A percentile compares a stretch with the other conserved stretches of the same genome.
phyloP scores from a whole-genome alignment of 1,140 invertebrate genomes.

The Halictus rubicundus region DNA sequence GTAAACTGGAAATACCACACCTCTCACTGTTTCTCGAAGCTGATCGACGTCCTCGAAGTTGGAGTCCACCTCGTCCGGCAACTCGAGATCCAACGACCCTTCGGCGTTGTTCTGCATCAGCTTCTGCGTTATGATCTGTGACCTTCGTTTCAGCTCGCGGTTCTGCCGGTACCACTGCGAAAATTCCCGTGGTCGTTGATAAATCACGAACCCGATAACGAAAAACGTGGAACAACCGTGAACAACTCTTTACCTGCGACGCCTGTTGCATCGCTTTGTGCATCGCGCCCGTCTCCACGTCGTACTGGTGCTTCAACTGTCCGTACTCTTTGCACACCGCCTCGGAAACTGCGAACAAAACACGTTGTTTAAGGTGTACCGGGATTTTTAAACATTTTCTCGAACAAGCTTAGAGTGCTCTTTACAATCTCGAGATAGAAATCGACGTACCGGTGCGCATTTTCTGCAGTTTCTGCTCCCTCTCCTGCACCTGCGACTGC shows the following conservation, averaged over 20 bases:
- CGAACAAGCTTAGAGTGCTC: no score
- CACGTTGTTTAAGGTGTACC: no score
- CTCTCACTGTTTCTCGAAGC: constrained; percentile 84
- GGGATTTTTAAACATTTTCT: no score
- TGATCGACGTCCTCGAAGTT: constrained; percentile 85
- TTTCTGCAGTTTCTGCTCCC: constrained; percentile 83
- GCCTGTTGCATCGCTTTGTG: constrained; percentile 82
- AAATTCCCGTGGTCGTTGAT: constrained; percentile 5
- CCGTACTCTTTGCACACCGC: constrained; percentile 87
- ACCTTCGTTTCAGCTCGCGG: constrained; percentile 84
- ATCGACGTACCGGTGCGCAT: constrained; percentile 78
- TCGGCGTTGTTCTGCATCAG: constrained; percentile 77
- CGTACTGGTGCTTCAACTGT: constrained; percentile 86
- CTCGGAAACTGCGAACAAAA: constrained; percentile 82
- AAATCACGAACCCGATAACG: neutral
- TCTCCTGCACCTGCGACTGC: constrained; percentile 82
- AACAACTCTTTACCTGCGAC: constrained; percentile 72
- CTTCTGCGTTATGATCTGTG: constrained; percentile 83
- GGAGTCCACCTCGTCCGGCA: constrained; percentile 80
- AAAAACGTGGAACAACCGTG: no score
- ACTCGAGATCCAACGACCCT: constrained; percentile 68
- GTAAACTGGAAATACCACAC: constrained; percentile 56
- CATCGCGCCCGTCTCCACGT: constrained; percentile 86
- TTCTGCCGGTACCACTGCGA: constrained; percentile 90
- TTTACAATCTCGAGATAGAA: neutral